phyloP scores from a whole-genome alignment of 2,888 invertebrate genomes.

The Norana najaformis region DNA sequence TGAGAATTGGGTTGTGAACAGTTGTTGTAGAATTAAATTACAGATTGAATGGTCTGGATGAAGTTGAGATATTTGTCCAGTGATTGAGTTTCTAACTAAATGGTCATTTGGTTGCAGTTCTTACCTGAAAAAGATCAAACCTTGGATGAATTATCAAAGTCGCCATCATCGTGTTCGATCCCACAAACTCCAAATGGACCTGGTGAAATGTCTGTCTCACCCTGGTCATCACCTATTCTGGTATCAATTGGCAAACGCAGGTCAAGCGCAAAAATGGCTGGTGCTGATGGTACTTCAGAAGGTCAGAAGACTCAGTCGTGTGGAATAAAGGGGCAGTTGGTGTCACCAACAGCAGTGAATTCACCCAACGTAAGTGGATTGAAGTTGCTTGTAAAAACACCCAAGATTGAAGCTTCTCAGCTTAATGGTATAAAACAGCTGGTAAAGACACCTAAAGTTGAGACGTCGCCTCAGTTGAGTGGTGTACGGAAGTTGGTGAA shows the following conservation, averaged over 20 bases:
- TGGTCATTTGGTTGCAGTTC: neutral
- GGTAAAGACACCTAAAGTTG: slow-evolving; percentile 36
- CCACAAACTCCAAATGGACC: slow-evolving; percentile 57
- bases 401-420: neutral
- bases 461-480: slow-evolving; percentile 30
- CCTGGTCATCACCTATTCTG: slow-evolving; percentile 46
- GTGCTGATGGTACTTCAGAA: neutral
- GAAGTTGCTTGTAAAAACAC: neutral
- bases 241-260: neutral
- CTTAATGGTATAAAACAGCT: slow-evolving; percentile 39
- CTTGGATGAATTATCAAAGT: neutral
- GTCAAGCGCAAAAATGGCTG: neutral
- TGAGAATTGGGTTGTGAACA: neutral
- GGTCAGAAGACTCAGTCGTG: neutral
- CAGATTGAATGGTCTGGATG: neutral
- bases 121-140: neutral
- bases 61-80: neutral
- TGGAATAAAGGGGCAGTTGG: neutral
- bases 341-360: neutral
- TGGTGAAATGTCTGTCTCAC: slow-evolving; percentile 59
- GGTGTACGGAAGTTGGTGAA: slow-evolving; percentile 39
- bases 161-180: neutral
- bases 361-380: neutral
- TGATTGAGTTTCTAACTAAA: neutral
- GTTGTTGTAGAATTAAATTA: neutral